These are phyloP conservation scores for Camelus dromedarius DNA, from an alignment of 2,113 vertebrate species.

Conservation along the genomic window DNA sequence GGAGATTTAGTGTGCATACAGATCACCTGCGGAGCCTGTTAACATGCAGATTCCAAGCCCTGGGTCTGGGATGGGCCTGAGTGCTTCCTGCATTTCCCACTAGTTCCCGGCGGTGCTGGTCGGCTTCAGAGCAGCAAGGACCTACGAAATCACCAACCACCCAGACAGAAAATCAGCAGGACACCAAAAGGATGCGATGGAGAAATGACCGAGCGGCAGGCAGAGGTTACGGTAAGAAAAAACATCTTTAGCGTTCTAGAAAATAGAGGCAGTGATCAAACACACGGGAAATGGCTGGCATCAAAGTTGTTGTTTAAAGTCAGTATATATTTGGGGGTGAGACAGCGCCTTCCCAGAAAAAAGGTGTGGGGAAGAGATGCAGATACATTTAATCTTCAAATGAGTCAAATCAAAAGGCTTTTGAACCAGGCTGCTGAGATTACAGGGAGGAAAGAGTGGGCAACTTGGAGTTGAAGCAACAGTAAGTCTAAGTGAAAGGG, in stretches of 20 bases:
- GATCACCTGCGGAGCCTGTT: not conserved
- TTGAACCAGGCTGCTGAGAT: not conserved
- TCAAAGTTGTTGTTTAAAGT: not conserved
- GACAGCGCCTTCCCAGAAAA: not conserved
- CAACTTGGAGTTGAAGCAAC: not conserved
- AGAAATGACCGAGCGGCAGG: rapidly evolving
- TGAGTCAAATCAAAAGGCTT: not conserved
- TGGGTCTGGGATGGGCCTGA: not conserved
- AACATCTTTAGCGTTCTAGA: not conserved
- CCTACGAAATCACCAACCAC: not conserved
- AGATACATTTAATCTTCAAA: not conserved
- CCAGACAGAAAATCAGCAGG: not conserved
- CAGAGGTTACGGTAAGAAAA: not conserved
- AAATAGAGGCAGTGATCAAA: not conserved
- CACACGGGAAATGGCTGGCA: not conserved
- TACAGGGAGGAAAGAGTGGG: not conserved
- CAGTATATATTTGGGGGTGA: not conserved
- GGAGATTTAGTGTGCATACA: not conserved
- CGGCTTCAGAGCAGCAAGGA: not conserved
- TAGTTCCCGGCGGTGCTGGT: no score
- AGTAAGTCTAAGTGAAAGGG: not conserved
- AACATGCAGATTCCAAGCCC: not conserved
- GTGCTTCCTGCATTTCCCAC: not conserved
- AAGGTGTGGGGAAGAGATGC: not conserved
- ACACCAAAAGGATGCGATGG: not conserved